These are phyloP conservation scores for Nibea albiflora DNA, from an alignment of 2,113 vertebrate species.

Conservation along the genomic window DNA sequence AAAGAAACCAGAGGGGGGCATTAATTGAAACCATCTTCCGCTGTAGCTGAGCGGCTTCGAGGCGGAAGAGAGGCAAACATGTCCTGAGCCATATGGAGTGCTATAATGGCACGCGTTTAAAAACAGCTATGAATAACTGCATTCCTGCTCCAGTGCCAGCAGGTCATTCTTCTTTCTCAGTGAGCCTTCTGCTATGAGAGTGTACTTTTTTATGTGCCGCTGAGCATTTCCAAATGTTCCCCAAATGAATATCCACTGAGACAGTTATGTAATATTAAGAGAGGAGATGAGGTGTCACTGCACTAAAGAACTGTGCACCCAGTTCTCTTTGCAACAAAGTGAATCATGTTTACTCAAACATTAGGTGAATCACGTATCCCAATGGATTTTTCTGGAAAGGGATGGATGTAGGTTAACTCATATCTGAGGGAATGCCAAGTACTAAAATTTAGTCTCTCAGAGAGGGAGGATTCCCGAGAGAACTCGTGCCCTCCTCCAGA, in stretches of 20 bases:
- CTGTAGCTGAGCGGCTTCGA: conserved; percentile 61
- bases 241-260: conserved; percentile 56
- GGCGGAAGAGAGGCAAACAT: conserved; percentile 68
- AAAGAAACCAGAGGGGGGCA: conserved; percentile 73
- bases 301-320: conserved; percentile 6
- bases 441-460: conserved; percentile 25
- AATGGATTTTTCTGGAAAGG: conserved; percentile 21
- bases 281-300: conserved; percentile 52
- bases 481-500: conserved; percentile 59
- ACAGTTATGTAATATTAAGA: conserved; percentile 59
- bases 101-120: conserved; percentile 70
- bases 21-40: conserved; percentile 82
- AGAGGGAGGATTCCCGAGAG: conserved; percentile 45
- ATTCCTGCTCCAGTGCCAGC: conserved; percentile 68
- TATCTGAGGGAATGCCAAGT: conserved; percentile 45
- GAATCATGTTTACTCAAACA: conserved; percentile 40
- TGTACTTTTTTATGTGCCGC: conserved; percentile 62
- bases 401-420: conserved; percentile 34
- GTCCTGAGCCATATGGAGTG: conserved; percentile 73
- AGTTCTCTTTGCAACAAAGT: conserved; percentile 34
- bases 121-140: conserved; percentile 69
- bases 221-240: conserved; percentile 77
- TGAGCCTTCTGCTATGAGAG: conserved; percentile 40
- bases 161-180: conserved; percentile 65
- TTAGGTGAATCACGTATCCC: conserved; percentile 22